Conservation (phyloP, 1,140 invertebrate genomes). For the Trialeurodes vaporariorum region DNA sequence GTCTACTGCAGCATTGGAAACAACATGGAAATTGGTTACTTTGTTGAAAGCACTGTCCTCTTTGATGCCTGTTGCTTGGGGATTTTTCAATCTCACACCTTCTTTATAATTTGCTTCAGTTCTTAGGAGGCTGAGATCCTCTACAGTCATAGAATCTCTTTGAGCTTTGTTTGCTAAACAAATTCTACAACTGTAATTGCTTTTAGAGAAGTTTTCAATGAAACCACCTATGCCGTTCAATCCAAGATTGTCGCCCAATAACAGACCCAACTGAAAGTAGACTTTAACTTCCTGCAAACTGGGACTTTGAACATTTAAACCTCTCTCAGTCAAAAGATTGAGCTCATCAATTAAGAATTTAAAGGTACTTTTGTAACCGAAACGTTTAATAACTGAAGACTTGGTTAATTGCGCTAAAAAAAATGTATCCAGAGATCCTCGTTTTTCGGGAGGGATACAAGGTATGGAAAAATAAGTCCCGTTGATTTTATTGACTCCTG, state of each 20-base stretch:
- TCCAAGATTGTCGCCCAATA: neutral
- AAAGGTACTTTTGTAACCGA: neutral
- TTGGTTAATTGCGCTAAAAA: neutral
- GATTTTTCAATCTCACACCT: neutral
- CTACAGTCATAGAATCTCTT: neutral
- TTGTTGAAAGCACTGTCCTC: neutral
- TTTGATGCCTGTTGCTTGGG: neutral
- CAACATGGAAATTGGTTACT: neutral
- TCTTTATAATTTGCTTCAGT: neutral
- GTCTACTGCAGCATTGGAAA: neutral
- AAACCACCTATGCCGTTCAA: neutral
- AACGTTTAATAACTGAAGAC: neutral
- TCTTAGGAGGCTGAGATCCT: neutral
- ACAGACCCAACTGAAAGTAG: neutral
- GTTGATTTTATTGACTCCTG: neutral
- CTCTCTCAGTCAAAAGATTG: neutral
- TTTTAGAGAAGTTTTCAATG: neutral
- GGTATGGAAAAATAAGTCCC: neutral
- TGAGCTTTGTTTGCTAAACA: neutral
- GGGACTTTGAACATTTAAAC: neutral
- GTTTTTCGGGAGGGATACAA: neutral
- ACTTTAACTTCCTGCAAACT: neutral
- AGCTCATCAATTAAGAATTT: neutral
- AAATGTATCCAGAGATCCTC: neutral
- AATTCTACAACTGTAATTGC: neutral